A percentile compares a stretch with the other conserved stretches of the same genome.
phyloP scores from a whole-genome alignment of 2,113 vertebrate genomes.

The Dasyprocta punctata region DNA sequence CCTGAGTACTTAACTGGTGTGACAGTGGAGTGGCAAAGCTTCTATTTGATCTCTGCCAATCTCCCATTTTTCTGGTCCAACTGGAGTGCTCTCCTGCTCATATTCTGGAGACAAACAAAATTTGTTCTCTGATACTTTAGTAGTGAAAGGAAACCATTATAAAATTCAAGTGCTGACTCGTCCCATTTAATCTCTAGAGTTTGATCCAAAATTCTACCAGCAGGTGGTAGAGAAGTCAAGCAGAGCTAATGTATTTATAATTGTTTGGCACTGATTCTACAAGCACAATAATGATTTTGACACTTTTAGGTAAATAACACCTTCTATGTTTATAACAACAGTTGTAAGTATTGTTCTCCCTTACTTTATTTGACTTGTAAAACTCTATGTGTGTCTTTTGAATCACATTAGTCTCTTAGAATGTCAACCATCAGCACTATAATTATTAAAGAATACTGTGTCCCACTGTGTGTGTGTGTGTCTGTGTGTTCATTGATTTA shows the following conservation, averaged over 20 bases:
- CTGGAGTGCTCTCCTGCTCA: background rate
- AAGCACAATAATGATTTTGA: conserved; percentile 2
- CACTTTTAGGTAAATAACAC: conserved; percentile 21
- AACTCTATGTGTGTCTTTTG: background rate
- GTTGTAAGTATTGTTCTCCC: background rate
- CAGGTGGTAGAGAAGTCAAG: conserved; percentile 33
- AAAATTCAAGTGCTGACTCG: background rate
- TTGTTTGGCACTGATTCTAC: background rate
- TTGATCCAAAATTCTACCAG: conserved; percentile 31
- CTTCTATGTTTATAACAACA: conserved; percentile 44
- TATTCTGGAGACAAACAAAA: background rate
- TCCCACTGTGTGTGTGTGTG: background rate
- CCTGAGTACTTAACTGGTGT: background rate
- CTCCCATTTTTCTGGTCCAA: background rate
- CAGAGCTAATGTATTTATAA: background rate
- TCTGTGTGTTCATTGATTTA: background rate
- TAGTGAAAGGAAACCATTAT: background rate
- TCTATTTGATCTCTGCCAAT: background rate
- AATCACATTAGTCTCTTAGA: background rate
- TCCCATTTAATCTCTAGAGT: background rate
- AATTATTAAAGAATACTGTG: conserved; percentile 18
- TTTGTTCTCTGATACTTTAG: conserved; percentile 1
- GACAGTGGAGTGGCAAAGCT: background rate
- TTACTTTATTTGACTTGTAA: conserved; percentile 30
- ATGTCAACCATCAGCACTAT: background rate